Base-by-base conservation (phyloP, 2,888 invertebrate species). In the Alloplasta piceator region DNA sequence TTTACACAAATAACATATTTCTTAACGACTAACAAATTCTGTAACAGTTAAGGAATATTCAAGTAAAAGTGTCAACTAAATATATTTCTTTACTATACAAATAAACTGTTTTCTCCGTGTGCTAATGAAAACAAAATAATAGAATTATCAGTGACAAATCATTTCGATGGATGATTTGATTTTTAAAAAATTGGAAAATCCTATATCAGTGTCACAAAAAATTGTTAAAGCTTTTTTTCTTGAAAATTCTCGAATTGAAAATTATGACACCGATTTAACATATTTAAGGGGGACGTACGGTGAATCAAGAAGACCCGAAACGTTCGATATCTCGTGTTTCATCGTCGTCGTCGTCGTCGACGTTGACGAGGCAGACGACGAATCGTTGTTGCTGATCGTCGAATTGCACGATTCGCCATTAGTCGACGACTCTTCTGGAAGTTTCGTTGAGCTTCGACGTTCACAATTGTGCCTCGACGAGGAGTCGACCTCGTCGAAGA, bases 401-500 rank as follows among this genome's bases (percentile, higher is more conserved):
- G 61, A 39, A 50, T 61, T 61, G 16, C 14, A 14, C n/a, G 70
- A 16, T n/a, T 78, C 78, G 78, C 41, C 81, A 39, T 61, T 78
- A 46, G 70, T 63, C 61, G 81, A 67, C 61, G 81, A 67, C 52
- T 75, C 81, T 72, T 82, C 81, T n/a, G 67, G 46, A 46, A 75
- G 48, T 71, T 82, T 78, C 41, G 71, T 75, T n/a, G 81, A 82
- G 71, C 71, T 78, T 38, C 78, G 81, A 50, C 74, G 78, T 39
- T 78, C 81, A 67, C 75, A 75, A 50, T 67, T 67, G 38, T 61
- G 78, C 55, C 67, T 75, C 41, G 81, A 75, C 48, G 74, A 73
- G 66, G 71, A 75, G 56, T 66, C 81, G 7, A 82, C 48, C 66
- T 82, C 81, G 75, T 82, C 78, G 71, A 82, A 82, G 14, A 82